These are phyloP conservation scores for Rhinolophus ferrumequinum DNA, from an alignment of 2,113 vertebrate species.

Conservation along the genomic window DNA sequence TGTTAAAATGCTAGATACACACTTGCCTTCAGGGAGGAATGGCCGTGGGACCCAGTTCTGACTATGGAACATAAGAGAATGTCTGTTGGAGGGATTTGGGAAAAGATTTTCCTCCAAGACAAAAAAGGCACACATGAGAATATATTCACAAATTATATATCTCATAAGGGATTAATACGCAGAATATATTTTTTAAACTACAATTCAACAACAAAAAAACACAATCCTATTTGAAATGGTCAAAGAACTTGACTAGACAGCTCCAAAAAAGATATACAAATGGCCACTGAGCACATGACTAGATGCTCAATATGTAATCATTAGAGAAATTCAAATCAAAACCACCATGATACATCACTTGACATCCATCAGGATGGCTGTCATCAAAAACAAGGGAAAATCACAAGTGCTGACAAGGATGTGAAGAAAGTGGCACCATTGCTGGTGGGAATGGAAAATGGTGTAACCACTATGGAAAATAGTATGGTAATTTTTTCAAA, in stretches of 20 bases:
- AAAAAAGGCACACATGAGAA: not conserved
- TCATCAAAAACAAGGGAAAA: not conserved
- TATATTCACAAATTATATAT: not conserved
- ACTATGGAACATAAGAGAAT: not conserved
- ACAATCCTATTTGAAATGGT: not conserved
- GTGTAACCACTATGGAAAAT: not conserved
- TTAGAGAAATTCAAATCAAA: not conserved
- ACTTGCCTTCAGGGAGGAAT: not conserved
- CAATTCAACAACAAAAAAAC: not conserved
- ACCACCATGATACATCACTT: not conserved
- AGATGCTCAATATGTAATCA: not conserved
- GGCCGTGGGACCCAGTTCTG: not conserved
- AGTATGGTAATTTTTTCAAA: not conserved
- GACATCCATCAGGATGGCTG: not conserved
- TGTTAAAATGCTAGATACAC: not conserved
- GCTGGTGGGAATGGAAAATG: constrained; percentile 12
- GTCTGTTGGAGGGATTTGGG: not conserved
- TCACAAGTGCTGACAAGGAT: not conserved
- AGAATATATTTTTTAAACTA: not conserved
- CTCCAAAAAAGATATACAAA: not conserved
- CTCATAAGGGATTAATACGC: not conserved
- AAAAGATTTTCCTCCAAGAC: not conserved
- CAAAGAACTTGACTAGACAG: not conserved
- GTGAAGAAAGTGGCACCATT: not conserved
- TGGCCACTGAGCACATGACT: not conserved